These are phyloP conservation scores for Lordiphosa andalusiaca DNA, from an alignment of 2,888 invertebrate species.

Conservation along the genomic window DNA sequence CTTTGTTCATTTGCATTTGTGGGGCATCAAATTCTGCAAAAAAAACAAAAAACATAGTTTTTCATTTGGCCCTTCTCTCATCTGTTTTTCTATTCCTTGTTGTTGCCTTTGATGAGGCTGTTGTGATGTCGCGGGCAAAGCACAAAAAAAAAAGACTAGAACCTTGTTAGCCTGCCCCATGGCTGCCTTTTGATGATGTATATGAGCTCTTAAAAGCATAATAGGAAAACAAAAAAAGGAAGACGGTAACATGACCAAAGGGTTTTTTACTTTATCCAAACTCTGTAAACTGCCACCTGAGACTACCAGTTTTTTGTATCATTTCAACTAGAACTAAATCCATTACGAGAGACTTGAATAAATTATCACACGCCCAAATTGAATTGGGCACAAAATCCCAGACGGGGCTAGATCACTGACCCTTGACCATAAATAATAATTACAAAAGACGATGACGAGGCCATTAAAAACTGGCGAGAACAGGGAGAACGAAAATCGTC, in stretches of 20 bases:
- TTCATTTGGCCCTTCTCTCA: constrained; percentile 1
- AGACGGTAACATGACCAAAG: not conserved
- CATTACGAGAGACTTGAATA: constrained; percentile 13
- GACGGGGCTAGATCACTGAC: constrained; percentile 47
- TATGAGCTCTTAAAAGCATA: constrained; percentile 9
- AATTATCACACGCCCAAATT: constrained; percentile 50
- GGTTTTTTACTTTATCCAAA: not conserved
- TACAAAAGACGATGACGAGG: constrained; percentile 19
- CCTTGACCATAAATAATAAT: constrained; percentile 62
- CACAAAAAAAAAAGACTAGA: constrained; percentile 1
- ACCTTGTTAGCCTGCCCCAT: not conserved
- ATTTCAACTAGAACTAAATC: constrained; percentile 7
- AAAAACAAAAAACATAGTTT: constrained; percentile 9
- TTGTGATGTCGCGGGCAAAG: constrained; percentile 14
- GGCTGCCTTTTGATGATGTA: constrained; percentile 4
- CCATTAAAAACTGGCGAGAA: too few species aligned
- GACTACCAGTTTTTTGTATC: too few species aligned
- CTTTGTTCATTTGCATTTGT: constrained; percentile 15
- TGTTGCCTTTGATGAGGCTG: constrained; percentile 12
- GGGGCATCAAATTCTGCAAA: constrained; percentile 17
- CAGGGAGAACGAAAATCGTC: too few species aligned
- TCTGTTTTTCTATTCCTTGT: not conserved
- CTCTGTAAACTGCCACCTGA: not conserved
- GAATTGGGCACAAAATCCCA: constrained; percentile 35
- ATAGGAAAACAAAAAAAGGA: constrained; percentile 1